phyloP scores from a whole-genome alignment of 2,888 invertebrate species.

The Parapristionchus giblindavisi region DNA sequence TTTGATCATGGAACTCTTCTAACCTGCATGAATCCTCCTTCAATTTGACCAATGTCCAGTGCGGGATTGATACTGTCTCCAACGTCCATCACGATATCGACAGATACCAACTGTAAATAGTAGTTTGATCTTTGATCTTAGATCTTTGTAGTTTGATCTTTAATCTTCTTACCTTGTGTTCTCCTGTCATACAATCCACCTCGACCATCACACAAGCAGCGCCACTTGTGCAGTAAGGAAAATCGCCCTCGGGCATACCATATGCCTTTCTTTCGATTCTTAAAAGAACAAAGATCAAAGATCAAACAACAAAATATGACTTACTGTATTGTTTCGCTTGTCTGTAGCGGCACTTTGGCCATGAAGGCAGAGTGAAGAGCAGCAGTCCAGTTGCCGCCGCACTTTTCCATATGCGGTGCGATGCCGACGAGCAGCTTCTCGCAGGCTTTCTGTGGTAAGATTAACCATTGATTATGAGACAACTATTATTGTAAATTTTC shows the following conservation, averaged over 20 bases:
- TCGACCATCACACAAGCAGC: slow-evolving; percentile 87
- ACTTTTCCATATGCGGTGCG: slow-evolving; percentile 74
- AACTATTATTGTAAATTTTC: no score
- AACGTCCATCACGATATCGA: slow-evolving; percentile 95
- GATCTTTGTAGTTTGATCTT: no score
- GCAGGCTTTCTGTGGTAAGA: slow-evolving; percentile 78
- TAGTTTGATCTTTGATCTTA: slow-evolving; percentile 40
- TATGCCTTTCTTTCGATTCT: slow-evolving; percentile 49
- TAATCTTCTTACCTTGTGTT: slow-evolving; percentile 82
- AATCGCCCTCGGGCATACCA: slow-evolving; percentile 41
- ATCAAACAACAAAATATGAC: slow-evolving; percentile 8
- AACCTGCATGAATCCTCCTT: slow-evolving; percentile 87
- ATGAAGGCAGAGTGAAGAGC: slow-evolving; percentile 45
- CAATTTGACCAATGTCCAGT: slow-evolving; percentile 94
- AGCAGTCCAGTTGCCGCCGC: slow-evolving; percentile 47
- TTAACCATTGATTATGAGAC: no score
- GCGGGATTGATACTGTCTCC: slow-evolving; percentile 94
- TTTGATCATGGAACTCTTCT: not conserved
- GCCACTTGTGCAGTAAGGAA: slow-evolving; percentile 84
- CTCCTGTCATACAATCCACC: slow-evolving; percentile 91
- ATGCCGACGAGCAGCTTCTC: slow-evolving; percentile 79
- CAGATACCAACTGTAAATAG: slow-evolving; percentile 77
- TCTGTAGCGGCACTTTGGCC: slow-evolving; percentile 47
- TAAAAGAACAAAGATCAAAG: no score
- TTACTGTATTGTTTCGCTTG: slow-evolving; percentile 52